Conservation (phyloP, 2,888 invertebrate genomes). For the Cryptus armator region DNA sequence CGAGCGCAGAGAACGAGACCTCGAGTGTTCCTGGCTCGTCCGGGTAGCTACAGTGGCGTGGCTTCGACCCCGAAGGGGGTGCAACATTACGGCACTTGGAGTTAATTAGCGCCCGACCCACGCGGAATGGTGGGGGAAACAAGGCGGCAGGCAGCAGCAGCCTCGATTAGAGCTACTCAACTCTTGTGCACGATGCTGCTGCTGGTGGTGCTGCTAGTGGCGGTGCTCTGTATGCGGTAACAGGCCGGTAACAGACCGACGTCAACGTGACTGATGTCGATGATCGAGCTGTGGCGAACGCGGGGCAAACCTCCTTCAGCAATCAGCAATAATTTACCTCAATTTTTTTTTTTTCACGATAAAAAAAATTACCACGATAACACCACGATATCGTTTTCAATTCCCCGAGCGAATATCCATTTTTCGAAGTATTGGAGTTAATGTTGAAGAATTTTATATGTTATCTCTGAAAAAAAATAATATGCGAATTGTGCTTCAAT, state of each 20-base stretch:
- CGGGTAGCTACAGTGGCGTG: conserved; percentile 31
- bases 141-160: conserved; percentile 54
- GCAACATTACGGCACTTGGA: conserved; percentile 63
- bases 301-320: background rate
- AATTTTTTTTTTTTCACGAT: background rate
- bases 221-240: conserved; percentile 28
- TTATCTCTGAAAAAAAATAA: no score
- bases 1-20: conserved; percentile 26
- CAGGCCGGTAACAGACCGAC: conserved; percentile 34
- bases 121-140: conserved; percentile 17
- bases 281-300: conserved; percentile 46
- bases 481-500: no score
- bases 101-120: conserved; percentile 62
- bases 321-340: conserved; percentile 20
- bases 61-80: conserved; percentile 52
- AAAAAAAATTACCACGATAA: background rate
- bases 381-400: background rate
- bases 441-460: no score
- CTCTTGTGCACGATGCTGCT: conserved; percentile 45
- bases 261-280: conserved; percentile 46
- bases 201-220: conserved; percentile 2
- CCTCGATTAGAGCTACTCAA: conserved; percentile 61
- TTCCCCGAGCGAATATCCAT: no score
- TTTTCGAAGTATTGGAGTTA: no score
- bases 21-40: conserved; percentile 50